Percentiles rank a stretch among this genome's conserved stretches.
Evolutionary conservation across 2,113 vertebrate species (phyloP).

Genomic region (Accipiter virgatus): DNA sequence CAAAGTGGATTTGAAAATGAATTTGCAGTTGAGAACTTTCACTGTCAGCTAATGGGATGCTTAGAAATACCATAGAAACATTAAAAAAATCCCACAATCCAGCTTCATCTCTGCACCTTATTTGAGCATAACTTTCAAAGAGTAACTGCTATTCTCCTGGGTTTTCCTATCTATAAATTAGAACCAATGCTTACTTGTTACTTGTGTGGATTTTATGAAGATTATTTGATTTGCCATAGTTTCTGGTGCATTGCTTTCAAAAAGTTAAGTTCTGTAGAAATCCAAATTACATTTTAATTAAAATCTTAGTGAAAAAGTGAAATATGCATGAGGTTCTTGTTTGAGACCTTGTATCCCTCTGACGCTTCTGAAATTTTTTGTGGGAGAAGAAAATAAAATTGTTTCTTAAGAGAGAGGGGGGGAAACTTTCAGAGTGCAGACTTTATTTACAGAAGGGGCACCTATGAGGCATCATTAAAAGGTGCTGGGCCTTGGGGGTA

Average conservation of each 20-base stretch:
- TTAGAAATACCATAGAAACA: not conserved
- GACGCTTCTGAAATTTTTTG: not conserved
- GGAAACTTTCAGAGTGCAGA: not conserved
- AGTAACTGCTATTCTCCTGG: not conserved
- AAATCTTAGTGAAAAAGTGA: not conserved
- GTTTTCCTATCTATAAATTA: not conserved
- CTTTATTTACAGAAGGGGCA: not conserved
- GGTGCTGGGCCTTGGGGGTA: not conserved
- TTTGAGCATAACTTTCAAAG: not conserved
- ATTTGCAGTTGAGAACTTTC: not conserved
- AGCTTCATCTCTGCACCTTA: not conserved
- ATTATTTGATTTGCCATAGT: not conserved
- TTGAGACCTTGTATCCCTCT: not conserved
- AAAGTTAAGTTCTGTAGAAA: not conserved
- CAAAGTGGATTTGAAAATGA: not conserved
- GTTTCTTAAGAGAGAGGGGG: not conserved
- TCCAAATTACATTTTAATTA: not conserved
- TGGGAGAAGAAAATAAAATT: not conserved
- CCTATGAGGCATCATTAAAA: not conserved
- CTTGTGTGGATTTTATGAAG: not conserved
- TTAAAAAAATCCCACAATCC: not conserved
- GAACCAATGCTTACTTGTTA: not conserved
- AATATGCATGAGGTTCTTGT: not conserved
- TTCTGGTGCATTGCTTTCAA: not conserved
- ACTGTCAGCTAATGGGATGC: not conserved